Conservation (phyloP, 2,888 invertebrate genomes). For the Leptinotarsa peninsularis region DNA sequence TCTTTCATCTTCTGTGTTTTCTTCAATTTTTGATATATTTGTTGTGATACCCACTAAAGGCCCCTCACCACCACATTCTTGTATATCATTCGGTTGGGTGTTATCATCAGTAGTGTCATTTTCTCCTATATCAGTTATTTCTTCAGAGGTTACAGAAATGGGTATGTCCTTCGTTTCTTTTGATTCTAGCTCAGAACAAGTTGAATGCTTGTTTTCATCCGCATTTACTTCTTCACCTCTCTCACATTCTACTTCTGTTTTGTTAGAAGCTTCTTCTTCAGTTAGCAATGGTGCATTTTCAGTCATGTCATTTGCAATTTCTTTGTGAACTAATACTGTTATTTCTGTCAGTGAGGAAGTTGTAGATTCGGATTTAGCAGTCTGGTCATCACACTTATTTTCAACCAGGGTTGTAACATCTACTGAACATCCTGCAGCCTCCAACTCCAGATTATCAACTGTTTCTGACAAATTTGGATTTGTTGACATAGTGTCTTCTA, state of each 20-base stretch:
- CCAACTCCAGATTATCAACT: background rate
- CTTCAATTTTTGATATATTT: constrained; percentile 22
- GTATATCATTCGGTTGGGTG: background rate
- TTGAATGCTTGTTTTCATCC: background rate
- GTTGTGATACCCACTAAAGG: background rate
- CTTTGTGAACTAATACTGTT: background rate
- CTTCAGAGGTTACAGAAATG: background rate
- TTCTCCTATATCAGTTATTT: background rate
- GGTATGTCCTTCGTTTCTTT: background rate
- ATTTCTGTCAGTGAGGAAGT: background rate
- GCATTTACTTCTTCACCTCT: background rate
- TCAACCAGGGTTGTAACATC: background rate
- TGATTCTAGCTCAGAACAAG: background rate
- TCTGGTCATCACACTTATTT: background rate
- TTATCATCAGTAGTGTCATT: background rate
- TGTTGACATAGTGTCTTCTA: background rate
- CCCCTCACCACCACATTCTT: background rate
- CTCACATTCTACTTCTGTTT: background rate
- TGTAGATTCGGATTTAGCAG: background rate
- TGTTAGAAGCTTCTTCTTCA: background rate
- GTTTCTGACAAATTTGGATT: background rate
- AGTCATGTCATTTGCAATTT: constrained; percentile 19
- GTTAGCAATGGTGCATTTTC: background rate
- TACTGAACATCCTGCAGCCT: background rate
- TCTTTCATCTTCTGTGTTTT: constrained; percentile 25